Percentiles rank a stretch among this genome's conserved stretches.
These are phyloP conservation scores for Neolamprologus toae DNA, from an alignment of 2,113 vertebrate species.

Conservation along the genomic window DNA sequence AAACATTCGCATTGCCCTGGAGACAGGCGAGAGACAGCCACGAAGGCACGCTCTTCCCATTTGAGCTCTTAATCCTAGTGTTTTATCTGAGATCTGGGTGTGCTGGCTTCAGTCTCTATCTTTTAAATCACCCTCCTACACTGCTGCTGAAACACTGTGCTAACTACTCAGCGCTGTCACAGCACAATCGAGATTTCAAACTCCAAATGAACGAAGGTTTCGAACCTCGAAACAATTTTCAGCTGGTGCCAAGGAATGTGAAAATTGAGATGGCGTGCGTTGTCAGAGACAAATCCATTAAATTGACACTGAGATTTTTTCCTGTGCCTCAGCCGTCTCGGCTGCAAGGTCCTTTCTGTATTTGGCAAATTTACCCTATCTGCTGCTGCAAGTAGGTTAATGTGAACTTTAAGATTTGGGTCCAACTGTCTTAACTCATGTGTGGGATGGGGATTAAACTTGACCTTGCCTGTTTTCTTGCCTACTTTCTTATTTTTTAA, in stretches of 20 bases:
- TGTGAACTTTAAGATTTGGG: background rate
- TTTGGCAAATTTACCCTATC: background rate
- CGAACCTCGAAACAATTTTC: slow-evolving; percentile 19
- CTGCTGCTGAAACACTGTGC: background rate
- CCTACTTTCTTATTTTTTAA: background rate
- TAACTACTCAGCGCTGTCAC: background rate
- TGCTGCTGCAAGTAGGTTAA: background rate
- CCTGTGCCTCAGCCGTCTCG: slow-evolving; percentile 5
- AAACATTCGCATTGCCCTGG: slow-evolving; percentile 46
- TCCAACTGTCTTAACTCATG: background rate
- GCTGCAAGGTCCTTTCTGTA: background rate
- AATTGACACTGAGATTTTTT: slow-evolving; percentile 35
- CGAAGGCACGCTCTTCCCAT: slow-evolving; percentile 5
- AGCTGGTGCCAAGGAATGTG: slow-evolving; percentile 2
- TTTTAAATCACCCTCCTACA: slow-evolving; percentile 31
- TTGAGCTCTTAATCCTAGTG: slow-evolving; percentile 53
- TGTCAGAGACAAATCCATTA: slow-evolving; percentile 7
- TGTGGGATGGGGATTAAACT: background rate
- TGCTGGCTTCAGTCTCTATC: slow-evolving; percentile 15
- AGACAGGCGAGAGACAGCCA: slow-evolving; percentile 19
- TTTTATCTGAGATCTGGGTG: slow-evolving; percentile 46
- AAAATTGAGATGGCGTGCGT: background rate
- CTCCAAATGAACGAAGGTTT: background rate
- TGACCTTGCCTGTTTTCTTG: fast-evolving
- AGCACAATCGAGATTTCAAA: background rate